Evolutionary conservation across 2,797 vertebrate species (phyloP).

Genomic region (Erethizon dorsatum): DNA sequence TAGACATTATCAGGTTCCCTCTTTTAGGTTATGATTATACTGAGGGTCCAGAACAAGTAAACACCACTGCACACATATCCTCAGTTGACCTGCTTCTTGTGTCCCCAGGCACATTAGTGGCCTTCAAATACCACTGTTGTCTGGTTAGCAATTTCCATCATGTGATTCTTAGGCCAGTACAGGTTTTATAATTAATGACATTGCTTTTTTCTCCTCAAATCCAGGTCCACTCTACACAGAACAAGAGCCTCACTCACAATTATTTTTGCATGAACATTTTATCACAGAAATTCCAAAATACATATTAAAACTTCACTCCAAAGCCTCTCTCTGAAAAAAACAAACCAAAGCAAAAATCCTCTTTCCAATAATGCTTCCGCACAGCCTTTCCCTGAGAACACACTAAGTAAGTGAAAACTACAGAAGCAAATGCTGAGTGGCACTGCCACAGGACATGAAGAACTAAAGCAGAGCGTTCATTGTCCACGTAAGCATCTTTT

Average conservation of each 20-base stretch:
- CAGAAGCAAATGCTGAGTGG: not conserved
- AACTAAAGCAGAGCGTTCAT: not conserved
- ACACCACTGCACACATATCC: rapidly evolving
- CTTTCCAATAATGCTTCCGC: not conserved
- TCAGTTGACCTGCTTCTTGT: rapidly evolving
- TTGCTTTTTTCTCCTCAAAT: not conserved
- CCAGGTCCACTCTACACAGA: not conserved
- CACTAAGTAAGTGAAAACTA: not conserved
- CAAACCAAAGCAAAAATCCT: not conserved
- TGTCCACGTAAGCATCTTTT: not conserved
- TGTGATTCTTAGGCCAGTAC: not conserved
- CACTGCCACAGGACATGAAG: not conserved
- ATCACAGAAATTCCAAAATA: not conserved
- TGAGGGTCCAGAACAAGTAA: not conserved
- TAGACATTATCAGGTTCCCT: not conserved
- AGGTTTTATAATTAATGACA: not conserved
- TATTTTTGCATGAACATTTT: not conserved
- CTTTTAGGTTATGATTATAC: not conserved
- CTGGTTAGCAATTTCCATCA: not conserved
- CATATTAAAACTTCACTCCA: not conserved
- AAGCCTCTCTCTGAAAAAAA: not conserved
- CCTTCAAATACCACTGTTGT: not conserved
- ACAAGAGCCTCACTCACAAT: not conserved
- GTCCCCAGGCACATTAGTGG: not conserved
- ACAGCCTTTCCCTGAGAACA: not conserved